phyloP scores from a whole-genome alignment of 2,888 invertebrate species.

The Cheilosia variabilis region DNA sequence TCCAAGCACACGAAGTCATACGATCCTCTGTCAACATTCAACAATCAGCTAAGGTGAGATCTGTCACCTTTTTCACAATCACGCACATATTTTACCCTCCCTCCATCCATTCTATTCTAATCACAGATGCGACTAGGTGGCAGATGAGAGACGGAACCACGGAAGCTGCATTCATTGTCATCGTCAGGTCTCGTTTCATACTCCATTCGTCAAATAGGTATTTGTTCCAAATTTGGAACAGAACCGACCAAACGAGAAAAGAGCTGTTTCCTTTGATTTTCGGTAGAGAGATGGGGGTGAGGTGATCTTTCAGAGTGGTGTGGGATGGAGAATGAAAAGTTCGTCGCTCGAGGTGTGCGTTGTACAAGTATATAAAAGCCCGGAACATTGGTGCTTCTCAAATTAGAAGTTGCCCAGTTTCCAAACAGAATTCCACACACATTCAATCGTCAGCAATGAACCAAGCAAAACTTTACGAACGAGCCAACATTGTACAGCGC shows the following conservation, averaged over 20 bases:
- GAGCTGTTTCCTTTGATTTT: not conserved
- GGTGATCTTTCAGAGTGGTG: constrained; percentile 4
- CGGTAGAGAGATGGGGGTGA: constrained; percentile 1
- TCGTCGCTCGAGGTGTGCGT: constrained; percentile 12
- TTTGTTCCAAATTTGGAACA: constrained; percentile 66
- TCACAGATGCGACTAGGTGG: constrained; percentile 9
- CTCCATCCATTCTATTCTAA: constrained; percentile 6
- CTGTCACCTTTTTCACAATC: constrained; percentile 39
- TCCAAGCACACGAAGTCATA: not conserved
- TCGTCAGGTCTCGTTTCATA: not conserved
- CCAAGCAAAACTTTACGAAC: constrained; percentile 88
- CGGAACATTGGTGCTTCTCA: constrained; percentile 30
- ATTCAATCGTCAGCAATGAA: constrained; percentile 84
- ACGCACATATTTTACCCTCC: not conserved
- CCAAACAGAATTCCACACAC: constrained; percentile 41
- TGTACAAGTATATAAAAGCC: constrained; percentile 55
- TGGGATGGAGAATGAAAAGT: constrained; percentile 6
- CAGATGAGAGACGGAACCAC: constrained; percentile 1
- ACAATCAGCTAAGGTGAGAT: constrained; percentile 1
- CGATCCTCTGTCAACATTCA: constrained; percentile 31
- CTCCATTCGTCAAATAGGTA: constrained; percentile 21
- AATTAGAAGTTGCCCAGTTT: constrained; percentile 54
- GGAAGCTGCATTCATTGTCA: constrained; percentile 36
- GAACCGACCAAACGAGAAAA: not conserved
- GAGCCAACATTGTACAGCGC: constrained; percentile 88